These are phyloP conservation scores for Darevskia mixta DNA, from an alignment of 2,797 vertebrate species.

Conservation along the genomic window DNA sequence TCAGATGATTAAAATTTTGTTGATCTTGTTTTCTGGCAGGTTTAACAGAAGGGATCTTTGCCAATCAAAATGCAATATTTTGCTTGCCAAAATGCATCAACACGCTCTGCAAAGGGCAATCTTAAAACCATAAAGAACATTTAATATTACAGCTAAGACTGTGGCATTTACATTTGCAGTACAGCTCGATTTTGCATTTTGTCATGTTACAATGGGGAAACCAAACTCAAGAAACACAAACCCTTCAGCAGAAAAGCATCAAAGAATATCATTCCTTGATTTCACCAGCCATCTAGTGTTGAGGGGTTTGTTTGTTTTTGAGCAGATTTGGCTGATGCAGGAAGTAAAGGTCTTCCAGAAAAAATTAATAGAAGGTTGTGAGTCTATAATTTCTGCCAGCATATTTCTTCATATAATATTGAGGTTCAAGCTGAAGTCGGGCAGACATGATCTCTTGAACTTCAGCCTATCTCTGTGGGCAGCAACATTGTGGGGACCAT, in stretches of 20 bases:
- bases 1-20: slow-evolving; percentile 73
- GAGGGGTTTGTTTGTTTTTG: neutral
- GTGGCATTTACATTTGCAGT: slow-evolving; percentile 73
- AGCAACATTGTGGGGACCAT: too few species aligned
- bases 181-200: slow-evolving; percentile 68
- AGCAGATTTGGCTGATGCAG: slow-evolving; percentile 25
- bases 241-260: slow-evolving; percentile 29
- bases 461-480: too few species aligned
- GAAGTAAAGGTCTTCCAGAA: neutral
- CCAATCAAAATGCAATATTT: slow-evolving; percentile 71
- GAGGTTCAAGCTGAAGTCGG: too few species aligned
- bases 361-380: neutral
- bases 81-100: slow-evolving; percentile 71
- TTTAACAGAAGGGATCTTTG: slow-evolving; percentile 66
- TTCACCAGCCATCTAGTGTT: neutral
- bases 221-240: slow-evolving; percentile 66
- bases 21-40: slow-evolving; percentile 73
- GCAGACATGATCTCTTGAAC: too few species aligned
- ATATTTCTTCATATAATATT: neutral
- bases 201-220: slow-evolving; percentile 66
- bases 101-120: slow-evolving; percentile 72
- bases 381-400: neutral
- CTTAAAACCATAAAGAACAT: slow-evolving; percentile 66
- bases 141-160: slow-evolving; percentile 73
- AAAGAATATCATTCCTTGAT: slow-evolving; percentile 50